A percentile compares a stretch with the other conserved stretches of the same genome.
phyloP scores from a whole-genome alignment of 1,140 invertebrate genomes.

The Cydia fagiglandana region DNA sequence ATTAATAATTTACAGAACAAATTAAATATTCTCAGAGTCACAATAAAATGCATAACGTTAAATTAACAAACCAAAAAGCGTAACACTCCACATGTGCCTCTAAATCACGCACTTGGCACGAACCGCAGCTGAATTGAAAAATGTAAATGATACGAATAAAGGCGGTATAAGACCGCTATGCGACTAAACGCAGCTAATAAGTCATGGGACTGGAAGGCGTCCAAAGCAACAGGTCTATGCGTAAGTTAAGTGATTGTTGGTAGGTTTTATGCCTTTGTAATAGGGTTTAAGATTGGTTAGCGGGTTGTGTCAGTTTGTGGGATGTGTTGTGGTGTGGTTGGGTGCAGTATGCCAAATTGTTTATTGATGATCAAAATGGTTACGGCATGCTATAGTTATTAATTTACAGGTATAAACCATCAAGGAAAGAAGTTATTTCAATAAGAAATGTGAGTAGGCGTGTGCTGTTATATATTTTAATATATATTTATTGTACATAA shows the following conservation, averaged over 20 bases:
- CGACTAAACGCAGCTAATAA: constrained; percentile 29
- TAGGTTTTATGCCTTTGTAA: background rate
- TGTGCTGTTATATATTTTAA: no score
- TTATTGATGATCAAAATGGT: background rate
- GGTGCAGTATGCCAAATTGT: constrained; percentile 11
- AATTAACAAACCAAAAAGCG: constrained; percentile 18
- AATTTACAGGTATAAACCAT: no score
- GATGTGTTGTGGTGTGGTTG: constrained; percentile 21
- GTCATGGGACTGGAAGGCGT: constrained; percentile 64
- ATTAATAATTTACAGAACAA: no score
- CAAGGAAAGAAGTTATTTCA: no score
- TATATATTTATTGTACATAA: no score
- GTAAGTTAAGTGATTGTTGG: constrained; percentile 38
- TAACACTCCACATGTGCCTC: constrained; percentile 5
- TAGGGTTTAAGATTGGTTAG: background rate
- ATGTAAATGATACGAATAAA: constrained; percentile 62
- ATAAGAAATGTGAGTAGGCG: no score
- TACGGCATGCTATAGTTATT: no score
- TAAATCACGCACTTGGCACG: constrained; percentile 54
- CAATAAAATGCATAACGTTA: background rate
- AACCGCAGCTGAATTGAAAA: constrained; percentile 63
- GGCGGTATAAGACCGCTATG: constrained; percentile 21
- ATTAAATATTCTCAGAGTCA: background rate
- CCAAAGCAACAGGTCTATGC: constrained; percentile 70
- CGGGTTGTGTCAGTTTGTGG: background rate